Base-by-base conservation (phyloP, 2,888 invertebrate genomes). In the Phoenoteleia sp. region DNA sequence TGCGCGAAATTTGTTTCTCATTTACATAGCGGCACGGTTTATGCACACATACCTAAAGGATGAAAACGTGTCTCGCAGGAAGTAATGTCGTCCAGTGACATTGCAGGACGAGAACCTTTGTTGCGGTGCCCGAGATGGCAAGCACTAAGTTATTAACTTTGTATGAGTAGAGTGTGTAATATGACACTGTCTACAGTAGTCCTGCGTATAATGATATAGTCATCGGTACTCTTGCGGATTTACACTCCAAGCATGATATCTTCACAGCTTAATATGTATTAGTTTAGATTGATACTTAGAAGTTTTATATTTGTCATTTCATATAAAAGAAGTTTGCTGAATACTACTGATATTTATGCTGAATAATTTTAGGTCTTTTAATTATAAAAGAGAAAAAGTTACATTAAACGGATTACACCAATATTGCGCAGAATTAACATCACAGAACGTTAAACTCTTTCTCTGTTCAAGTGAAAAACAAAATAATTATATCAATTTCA, bases 1-100 rank as follows among this genome's bases (percentile, higher is more conserved):
- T 89, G 89, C 76, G 60, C 81, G 81, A 74, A 88, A 88, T 89
- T 89, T 88, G 88, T 89, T 89, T 87, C 88, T 88, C 88, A 89
- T 89, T 89, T 89, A 81, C 88, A 89, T 88, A 87, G 77, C 52
- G 49, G 76, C 47, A 67, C 62, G 80, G 81, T 64, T 79, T 81
- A 62, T 74, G 80, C 79, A 71, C 75, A 82, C 60, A 69, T 80
- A 74, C 77, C 39, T 29, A 47, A 13, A 45, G 69, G 69, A 69
- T 64, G 81, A 75, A 75, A 75, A 77, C 74, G 54, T 83, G 56
- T 75, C 56, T 75, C 67, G 54, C 58, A 67, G 77, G 79, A 79
- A 72, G 74, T 69, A 76, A 72, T 33, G 81, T 54, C 71, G 74
- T 69, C 77, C 77, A 76, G 49, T 74, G 79, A 77, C 84, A 77